phyloP scores from a whole-genome alignment of 1,140 invertebrate genomes.

The Trypoxylus dichotomus region DNA sequence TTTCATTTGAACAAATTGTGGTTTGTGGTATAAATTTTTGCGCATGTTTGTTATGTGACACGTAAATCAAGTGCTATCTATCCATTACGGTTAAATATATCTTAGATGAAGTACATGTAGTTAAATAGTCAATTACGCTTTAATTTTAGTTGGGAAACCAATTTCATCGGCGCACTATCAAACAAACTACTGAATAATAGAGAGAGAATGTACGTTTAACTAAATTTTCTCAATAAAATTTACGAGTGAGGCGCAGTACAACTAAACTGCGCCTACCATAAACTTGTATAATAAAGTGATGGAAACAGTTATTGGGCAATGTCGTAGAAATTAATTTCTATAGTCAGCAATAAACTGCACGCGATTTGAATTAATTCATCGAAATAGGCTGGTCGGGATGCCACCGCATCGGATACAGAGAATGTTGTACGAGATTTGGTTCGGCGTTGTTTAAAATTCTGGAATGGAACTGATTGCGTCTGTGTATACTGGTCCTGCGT shows the following conservation, averaged over 20 bases:
- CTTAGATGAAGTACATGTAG: neutral
- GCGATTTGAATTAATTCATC: constrained; percentile 32
- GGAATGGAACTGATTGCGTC: neutral
- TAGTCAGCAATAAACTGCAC: constrained; percentile 31
- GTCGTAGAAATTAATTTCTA: constrained; percentile 32
- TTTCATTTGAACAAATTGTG: too few relatives aligned
- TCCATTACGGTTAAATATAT: neutral
- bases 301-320: constrained; percentile 31
- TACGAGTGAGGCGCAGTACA: neutral
- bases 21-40: too few relatives aligned
- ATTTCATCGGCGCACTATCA: neutral
- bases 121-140: neutral
- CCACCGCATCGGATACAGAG: constrained; percentile 29
- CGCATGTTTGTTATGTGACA: neutral
- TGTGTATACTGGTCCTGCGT: neutral
- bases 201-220: neutral
- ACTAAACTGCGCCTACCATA: constrained; percentile 22
- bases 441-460: constrained; percentile 25
- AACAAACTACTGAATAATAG: neutral
- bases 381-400: constrained; percentile 31
- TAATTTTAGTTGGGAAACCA: neutral
- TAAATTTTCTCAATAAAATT: constrained; percentile 26
- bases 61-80: neutral
- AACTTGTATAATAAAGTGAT: constrained; percentile 31
- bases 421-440: constrained; percentile 29